These are phyloP conservation scores for Odontocerum albicorne DNA, from an alignment of 2,888 invertebrate species.

Conservation along the genomic window DNA sequence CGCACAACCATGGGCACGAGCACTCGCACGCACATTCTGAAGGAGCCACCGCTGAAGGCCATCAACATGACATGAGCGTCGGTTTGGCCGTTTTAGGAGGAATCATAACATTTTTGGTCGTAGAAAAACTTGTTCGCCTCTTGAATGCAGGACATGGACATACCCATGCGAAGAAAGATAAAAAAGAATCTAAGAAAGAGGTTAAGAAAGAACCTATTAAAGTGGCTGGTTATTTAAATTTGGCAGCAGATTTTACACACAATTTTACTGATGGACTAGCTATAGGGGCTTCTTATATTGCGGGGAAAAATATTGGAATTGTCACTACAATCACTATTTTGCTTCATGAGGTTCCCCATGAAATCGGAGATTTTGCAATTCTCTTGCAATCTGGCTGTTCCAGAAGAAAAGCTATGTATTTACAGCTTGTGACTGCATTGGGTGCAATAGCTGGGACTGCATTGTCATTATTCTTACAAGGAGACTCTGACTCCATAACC, in stretches of 20 bases:
- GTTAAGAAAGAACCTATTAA: slow-evolving; percentile 48
- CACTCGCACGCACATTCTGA: slow-evolving; percentile 57
- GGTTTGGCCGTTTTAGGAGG: slow-evolving; percentile 95
- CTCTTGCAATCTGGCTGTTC: slow-evolving; percentile 96
- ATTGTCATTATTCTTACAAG: slow-evolving; percentile 83
- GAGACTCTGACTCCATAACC: slow-evolving; percentile 67
- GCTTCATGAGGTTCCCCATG: slow-evolving; percentile 98
- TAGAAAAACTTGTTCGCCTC: slow-evolving; percentile 90
- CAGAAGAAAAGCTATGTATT: slow-evolving; percentile 88
- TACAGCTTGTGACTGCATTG: slow-evolving; percentile 92
- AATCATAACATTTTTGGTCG: slow-evolving; percentile 86
- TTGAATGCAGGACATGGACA: slow-evolving; percentile 84
- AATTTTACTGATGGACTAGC: slow-evolving; percentile 99
- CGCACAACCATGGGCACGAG: slow-evolving; percentile 49
- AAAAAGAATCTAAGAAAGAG: slow-evolving; percentile 49
- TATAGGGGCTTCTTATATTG: slow-evolving; percentile 96
- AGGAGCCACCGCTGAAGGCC: slow-evolving; percentile 54
- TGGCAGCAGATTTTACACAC: slow-evolving; percentile 97
- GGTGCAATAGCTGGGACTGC: slow-evolving; percentile 94
- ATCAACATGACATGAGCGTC: slow-evolving; percentile 81
- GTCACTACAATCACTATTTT: slow-evolving; percentile 95
- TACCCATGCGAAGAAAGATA: slow-evolving; percentile 70
- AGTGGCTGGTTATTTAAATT: slow-evolving; percentile 83
- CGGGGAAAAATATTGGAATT: slow-evolving; percentile 82
- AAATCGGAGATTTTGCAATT: slow-evolving; percentile 99